Conservation (phyloP, 2,797 vertebrate genomes). For the Neoniphon sammara region DNA sequence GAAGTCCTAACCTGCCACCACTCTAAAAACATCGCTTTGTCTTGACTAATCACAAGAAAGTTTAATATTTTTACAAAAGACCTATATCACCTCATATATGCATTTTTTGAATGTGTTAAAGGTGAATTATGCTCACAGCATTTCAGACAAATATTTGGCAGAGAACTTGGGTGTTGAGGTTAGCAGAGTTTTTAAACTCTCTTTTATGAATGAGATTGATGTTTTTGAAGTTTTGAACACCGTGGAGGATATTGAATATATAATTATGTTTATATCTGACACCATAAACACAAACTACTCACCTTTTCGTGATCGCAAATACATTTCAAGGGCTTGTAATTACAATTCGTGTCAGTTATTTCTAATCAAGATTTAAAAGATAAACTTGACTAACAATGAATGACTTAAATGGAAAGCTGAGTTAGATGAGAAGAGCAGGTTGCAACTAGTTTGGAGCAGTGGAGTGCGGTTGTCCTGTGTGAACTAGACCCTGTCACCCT, state of each 20-base stretch:
- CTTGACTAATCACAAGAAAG: constrained; percentile 89
- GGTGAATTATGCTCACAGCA: constrained; percentile 84
- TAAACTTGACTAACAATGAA: neutral
- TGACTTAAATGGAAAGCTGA: neutral
- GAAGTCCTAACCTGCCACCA: constrained; percentile 87
- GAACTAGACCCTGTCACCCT: constrained; percentile 18
- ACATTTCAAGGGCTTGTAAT: neutral
- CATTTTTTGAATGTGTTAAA: constrained; percentile 88
- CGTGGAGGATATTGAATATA: constrained; percentile 19
- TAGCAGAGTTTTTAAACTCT: neutral
- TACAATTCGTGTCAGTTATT: neutral
- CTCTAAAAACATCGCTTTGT: constrained; percentile 87
- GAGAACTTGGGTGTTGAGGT: constrained; percentile 10
- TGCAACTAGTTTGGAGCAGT: neutral
- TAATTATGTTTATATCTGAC: neutral
- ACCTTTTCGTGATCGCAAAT: neutral
- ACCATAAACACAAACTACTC: neutral
- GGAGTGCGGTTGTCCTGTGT: constrained; percentile 20
- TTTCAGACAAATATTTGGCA: constrained; percentile 64
- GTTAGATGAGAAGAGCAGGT: constrained; percentile 3
- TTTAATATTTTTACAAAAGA: constrained; percentile 88
- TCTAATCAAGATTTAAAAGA: neutral
- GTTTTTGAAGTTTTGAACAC: neutral
- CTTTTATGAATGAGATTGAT: neutral
- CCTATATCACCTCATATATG: constrained; percentile 84